Evolutionary conservation across 2,888 invertebrate species (phyloP).

Genomic region (Dasysyrphus albostriatus): DNA sequence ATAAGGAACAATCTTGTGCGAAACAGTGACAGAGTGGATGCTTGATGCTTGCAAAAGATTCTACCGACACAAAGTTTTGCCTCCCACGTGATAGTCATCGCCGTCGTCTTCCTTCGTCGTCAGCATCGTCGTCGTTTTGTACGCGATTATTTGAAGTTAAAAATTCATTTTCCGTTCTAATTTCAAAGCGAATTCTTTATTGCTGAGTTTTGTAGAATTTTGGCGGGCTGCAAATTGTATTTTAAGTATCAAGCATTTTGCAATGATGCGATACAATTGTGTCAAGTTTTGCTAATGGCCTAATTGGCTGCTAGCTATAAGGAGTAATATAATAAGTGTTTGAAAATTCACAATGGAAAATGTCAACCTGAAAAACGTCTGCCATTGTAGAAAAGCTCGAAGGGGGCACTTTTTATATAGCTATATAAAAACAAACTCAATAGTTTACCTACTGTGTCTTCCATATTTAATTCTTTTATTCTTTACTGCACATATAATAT

Average conservation of each 20-base stretch:
- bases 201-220: slow-evolving; percentile 27
- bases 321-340: slow-evolving; percentile 14
- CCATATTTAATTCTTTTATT: too few relatives aligned
- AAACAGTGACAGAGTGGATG: slow-evolving; percentile 5
- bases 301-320: slow-evolving; percentile 51
- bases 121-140: not conserved
- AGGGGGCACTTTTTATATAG: too few relatives aligned
- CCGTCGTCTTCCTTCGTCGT: too few relatives aligned
- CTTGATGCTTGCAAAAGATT: not conserved
- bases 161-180: slow-evolving; percentile 61
- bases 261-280: slow-evolving; percentile 50
- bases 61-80: slow-evolving; percentile 13
- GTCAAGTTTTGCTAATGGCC: slow-evolving; percentile 52
- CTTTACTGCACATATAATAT: too few relatives aligned
- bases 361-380: not conserved
- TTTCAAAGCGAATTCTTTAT: slow-evolving; percentile 58
- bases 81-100: not conserved
- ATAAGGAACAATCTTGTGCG: slow-evolving; percentile 68
- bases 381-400: not conserved
- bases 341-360: slow-evolving; percentile 3
- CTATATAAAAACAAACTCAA: too few relatives aligned
- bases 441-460: too few relatives aligned
- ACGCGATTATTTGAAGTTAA: slow-evolving; percentile 38
- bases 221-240: slow-evolving; percentile 35
- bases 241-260: slow-evolving; percentile 38